Conservation (phyloP, 2,113 vertebrate genomes). For the Podarcis muralis region DNA sequence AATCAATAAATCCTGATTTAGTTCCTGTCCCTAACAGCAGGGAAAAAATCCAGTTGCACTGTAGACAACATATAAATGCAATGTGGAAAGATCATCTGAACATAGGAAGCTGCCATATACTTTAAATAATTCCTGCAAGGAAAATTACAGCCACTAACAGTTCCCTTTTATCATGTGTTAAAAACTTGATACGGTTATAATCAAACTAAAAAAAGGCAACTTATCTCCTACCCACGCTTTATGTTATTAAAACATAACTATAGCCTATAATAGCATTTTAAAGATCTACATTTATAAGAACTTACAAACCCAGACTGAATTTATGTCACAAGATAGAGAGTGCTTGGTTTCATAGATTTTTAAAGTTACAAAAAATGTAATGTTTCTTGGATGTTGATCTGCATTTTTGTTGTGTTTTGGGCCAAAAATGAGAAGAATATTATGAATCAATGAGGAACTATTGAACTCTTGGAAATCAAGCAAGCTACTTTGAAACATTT, state of each 20-base stretch:
- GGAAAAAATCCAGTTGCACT: constrained; percentile 13
- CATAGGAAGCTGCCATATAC: neutral
- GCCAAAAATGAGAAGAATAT: neutral
- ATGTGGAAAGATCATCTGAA: neutral
- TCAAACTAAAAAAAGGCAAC: constrained; percentile 45
- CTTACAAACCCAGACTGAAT: constrained; percentile 22
- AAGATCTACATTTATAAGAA: constrained; percentile 7
- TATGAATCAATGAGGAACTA: neutral
- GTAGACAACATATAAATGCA: constrained; percentile 26
- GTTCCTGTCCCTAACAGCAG: constrained; percentile 41
- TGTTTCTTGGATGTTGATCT: neutral
- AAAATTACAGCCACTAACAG: constrained; percentile 46
- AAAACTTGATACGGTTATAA: constrained; percentile 43
- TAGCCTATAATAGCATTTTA: constrained; percentile 32
- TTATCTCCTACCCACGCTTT: constrained; percentile 28
- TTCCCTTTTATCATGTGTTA: constrained; percentile 39
- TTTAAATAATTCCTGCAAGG: constrained; percentile 9
- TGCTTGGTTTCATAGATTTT: neutral
- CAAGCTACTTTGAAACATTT: neutral
- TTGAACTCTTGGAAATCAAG: neutral
- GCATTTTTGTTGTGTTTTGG: neutral
- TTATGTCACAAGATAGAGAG: constrained; percentile 47
- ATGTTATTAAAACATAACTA: constrained; percentile 50
- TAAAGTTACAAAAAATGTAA: neutral
- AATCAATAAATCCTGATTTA: too few species aligned